Percentiles rank a stretch among this genome's conserved stretches.
These are phyloP conservation scores for Hydrozoanthus tunicans DNA, from an alignment of 64 coral and sea anemone genomes.

Conservation along the genomic window DNA sequence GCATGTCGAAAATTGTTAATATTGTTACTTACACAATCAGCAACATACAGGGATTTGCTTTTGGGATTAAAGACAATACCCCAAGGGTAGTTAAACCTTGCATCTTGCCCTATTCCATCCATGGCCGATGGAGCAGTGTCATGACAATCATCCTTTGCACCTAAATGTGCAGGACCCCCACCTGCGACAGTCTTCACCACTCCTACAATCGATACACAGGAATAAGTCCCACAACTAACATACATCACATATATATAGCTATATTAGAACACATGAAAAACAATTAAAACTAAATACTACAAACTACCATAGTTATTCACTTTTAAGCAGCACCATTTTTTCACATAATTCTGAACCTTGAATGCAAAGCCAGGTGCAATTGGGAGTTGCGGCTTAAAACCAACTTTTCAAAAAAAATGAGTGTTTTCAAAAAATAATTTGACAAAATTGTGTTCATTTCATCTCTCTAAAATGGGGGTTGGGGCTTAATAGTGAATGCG, in stretches of 20 bases:
- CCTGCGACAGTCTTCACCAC: constrained; percentile 37
- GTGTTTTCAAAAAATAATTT: no score
- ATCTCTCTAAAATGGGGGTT: no score
- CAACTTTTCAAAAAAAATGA: background rate
- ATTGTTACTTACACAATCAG: constrained; percentile 52
- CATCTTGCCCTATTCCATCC: constrained; percentile 29
- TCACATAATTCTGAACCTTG: background rate
- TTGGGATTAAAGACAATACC: constrained; percentile 40
- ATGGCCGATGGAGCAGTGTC: constrained; percentile 35
- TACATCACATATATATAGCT: background rate
- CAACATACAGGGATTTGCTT: constrained; percentile 11
- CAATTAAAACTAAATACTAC: background rate
- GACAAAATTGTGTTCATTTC: no score
- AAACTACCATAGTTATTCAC: background rate
- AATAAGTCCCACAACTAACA: background rate
- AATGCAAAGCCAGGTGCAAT: background rate
- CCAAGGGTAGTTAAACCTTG: constrained; percentile 55
- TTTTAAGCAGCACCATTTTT: no score
- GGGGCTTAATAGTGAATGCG: no score
- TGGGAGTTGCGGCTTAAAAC: background rate
- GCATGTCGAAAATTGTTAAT: background rate
- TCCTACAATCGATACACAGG: background rate
- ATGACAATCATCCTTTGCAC: constrained; percentile 27
- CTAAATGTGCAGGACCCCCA: constrained; percentile 20
- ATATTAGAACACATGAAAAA: background rate